These are phyloP conservation scores for Pristiophorus japonicus DNA, from an alignment of 2,113 vertebrate genomes.

Conservation along the genomic window DNA sequence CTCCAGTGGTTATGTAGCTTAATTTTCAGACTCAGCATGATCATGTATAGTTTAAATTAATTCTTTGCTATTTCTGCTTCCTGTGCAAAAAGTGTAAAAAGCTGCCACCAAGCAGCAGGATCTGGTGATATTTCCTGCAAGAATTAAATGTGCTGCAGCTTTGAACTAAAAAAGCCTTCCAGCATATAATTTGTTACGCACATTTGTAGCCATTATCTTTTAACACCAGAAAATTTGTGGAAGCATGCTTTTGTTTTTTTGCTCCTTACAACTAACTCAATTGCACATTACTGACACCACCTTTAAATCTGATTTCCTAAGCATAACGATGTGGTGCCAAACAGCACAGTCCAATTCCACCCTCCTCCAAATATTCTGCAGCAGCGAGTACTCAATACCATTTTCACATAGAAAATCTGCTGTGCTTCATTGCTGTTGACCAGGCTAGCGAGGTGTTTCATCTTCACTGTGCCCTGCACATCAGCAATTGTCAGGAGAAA, in stretches of 20 bases:
- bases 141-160: not conserved
- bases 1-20: conserved; percentile 11
- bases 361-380: not conserved
- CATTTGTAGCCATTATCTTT: not conserved
- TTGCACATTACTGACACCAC: not conserved
- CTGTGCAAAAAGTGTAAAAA: not conserved
- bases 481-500: not conserved
- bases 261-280: not conserved
- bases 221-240: not conserved
- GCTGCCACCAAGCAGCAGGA: not conserved
- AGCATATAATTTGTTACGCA: not conserved
- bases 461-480: not conserved
- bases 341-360: not conserved
- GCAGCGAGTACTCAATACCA: not conserved
- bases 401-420: not conserved
- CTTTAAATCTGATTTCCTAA: conserved; percentile 26
- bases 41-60: conserved; percentile 14
- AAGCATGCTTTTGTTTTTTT: not conserved
- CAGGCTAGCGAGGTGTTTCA: not conserved
- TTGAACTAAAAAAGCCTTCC: not conserved
- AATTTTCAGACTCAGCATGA: conserved; percentile 21
- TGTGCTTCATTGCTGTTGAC: not conserved
- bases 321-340: not conserved
- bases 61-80: conserved; percentile 13
- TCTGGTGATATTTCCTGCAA: not conserved